Base-by-base conservation (phyloP, 2,888 invertebrate species). In the Euzophera pinguis region DNA sequence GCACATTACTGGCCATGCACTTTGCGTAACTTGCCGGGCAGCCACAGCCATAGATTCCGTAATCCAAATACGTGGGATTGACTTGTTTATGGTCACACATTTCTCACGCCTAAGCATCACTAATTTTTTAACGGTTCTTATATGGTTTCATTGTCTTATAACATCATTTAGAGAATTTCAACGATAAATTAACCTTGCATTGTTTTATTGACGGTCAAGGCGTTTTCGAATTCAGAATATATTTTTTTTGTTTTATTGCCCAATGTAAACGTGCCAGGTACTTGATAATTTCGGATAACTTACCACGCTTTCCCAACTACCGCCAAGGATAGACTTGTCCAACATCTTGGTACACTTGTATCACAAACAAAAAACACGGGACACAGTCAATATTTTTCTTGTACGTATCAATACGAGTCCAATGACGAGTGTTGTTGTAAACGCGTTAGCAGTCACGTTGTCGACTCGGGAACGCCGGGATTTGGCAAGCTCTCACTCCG, bases 231-330 rank as follows among this genome's bases (percentile, higher is more conserved):
- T 17, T 35, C 34, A n/a, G 47, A 35, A 12, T 27, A 27, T 17
- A 12, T 22, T 47, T 35, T 12, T 47, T 35, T 35, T 22, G 12
- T 35, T 37, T 16, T 8, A 4, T n/a, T n/a, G n/a, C n/a, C 16
- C 10, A 14, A 47, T 9, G 17, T 35, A 17, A 22, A 16, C 16
- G 47, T 37, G 37, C 22, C 17, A 17, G 35, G 17, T 14, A 37
- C 3, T 5, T 29, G 27, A 16, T 0, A 47, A 50, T 35, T 45
- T 14, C n/a, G 37, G 60, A 37, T 39, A 62, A 86, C 90, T 84
- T 76, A 90, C 89, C 80, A 90, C 87, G 67, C 89, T 90, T 70
- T 90, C 90, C 90, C 87, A 89, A 75, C 90, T 90, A 69, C 85
- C 86, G 57, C 90, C 88, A 60, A 89, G 58, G 58, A 83, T 74